Evolutionary conservation across 2,888 invertebrate species (phyloP), one percentile per base, ranked within the genome.

Genomic region (Apomyelois bistriatella): DNA sequence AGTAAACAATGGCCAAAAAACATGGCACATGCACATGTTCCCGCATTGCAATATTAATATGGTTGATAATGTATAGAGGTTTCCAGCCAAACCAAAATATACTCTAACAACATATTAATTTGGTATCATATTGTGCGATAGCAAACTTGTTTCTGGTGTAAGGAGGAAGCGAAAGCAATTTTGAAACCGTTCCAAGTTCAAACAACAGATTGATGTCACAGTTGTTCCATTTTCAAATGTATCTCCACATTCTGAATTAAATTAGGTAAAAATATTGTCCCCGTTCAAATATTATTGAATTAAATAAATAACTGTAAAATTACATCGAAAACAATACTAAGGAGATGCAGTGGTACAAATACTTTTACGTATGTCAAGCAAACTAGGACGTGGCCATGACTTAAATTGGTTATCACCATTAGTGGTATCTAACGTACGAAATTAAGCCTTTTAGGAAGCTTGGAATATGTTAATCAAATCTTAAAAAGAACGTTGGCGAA

Each of bases 21-120:
- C 70, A 66, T 62, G 63, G 68, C 64, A 66, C 67, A 59, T 70
- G 66, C 72, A 74, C 71, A 70, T 74, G 73, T 67, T 76, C 62
- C 66, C 72, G 58, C 60, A 57, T 62, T 74, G 67, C 72, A 76
- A 72, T 75, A 76, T 78, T 78, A 75, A 78, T 76, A 72, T 68
- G 58, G 63, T 54, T 51, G 66, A 58, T 64, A 59, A 66, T 68
- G 70, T 69, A 64, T 58, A 54, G 48, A n/a, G n/a, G 10, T 8
- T 3, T 8, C 4, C 5, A 41, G 22, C 50, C 43, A 13, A 15
- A 41, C 35, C 52, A 70, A 67, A 57, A 48, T 52, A 15, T 16
- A 55, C 57, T 53, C 58, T 62, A 46, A 5, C 12, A 0, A 0
- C 0, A 0, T 16, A 1, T 0, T 1, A 15, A 16, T 15, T 46